A percentile compares a stretch with the other conserved stretches of the same genome.
Evolutionary conservation across 2,888 invertebrate genomes (phyloP).

Genomic region (Clistopyga incitator): DNA sequence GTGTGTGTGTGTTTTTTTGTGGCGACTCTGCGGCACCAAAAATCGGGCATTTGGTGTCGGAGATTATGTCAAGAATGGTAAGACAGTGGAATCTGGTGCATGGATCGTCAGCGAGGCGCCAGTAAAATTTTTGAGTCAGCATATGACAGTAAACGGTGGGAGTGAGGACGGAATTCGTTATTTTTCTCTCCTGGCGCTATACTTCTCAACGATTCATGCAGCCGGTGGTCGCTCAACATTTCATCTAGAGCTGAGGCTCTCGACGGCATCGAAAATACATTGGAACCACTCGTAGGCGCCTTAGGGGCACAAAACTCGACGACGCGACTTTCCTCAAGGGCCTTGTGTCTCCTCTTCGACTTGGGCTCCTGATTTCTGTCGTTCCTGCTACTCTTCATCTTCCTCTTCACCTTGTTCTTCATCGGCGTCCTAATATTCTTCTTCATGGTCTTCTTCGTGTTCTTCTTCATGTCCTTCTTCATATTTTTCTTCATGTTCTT

Average conservation of each 20-base stretch:
- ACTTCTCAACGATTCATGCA: background rate
- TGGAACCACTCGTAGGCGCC: conserved; percentile 64
- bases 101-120: background rate
- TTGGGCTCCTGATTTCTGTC: conserved; percentile 34
- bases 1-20: no score
- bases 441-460: no score
- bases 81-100: background rate
- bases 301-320: conserved; percentile 29
- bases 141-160: background rate
- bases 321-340: conserved; percentile 63
- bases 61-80: background rate
- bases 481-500: no score
- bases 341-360: conserved; percentile 34
- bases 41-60: background rate
- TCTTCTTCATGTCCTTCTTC: no score
- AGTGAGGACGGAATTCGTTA: background rate
- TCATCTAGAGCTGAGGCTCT: background rate
- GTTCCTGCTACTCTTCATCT: conserved; percentile 3
- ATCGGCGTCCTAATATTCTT: background rate
- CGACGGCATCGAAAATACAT: conserved; percentile 13
- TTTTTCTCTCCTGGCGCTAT: background rate
- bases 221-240: background rate
- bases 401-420: conserved; percentile 14
- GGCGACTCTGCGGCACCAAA: background rate
- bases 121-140: background rate